These are phyloP conservation scores for Celastrina argiolus DNA, from an alignment of 2,888 invertebrate genomes.

Conservation along the genomic window DNA sequence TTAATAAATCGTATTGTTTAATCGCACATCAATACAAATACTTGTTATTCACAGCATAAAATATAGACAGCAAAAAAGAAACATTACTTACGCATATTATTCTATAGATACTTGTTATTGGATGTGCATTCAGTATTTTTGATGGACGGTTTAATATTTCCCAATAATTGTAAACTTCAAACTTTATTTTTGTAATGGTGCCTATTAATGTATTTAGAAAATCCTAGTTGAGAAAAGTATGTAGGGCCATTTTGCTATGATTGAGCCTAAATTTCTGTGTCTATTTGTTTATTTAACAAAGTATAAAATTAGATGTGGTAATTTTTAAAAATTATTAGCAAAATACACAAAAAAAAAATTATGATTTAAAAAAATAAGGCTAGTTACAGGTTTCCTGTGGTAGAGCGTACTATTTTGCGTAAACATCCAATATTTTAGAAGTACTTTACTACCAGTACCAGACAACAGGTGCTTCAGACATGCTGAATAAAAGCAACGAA, in stretches of 20 bases:
- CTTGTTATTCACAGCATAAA: not conserved
- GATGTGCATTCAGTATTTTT: constrained; percentile 3
- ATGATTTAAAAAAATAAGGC: no score
- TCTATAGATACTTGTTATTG: constrained; percentile 20
- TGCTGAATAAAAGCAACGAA: not conserved
- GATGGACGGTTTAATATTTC: not conserved
- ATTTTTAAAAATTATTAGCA: not conserved
- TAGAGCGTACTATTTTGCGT: no score
- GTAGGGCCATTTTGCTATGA: not conserved
- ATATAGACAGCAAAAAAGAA: not conserved
- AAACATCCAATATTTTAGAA: no score
- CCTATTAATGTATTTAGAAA: not conserved
- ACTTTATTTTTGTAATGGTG: constrained; percentile 6
- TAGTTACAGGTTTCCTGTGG: no score
- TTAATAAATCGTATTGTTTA: not conserved
- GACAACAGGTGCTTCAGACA: not conserved
- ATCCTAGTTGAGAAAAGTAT: not conserved
- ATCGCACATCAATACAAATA: not conserved
- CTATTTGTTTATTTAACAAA: not conserved
- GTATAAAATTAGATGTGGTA: not conserved
- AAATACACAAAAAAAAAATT: no score
- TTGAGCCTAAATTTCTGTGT: not conserved
- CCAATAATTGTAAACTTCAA: not conserved
- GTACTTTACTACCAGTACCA: not conserved
- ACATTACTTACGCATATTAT: not conserved